Base-by-base conservation (phyloP, 2,888 invertebrate species). In the Cerceris rybyensis region DNA sequence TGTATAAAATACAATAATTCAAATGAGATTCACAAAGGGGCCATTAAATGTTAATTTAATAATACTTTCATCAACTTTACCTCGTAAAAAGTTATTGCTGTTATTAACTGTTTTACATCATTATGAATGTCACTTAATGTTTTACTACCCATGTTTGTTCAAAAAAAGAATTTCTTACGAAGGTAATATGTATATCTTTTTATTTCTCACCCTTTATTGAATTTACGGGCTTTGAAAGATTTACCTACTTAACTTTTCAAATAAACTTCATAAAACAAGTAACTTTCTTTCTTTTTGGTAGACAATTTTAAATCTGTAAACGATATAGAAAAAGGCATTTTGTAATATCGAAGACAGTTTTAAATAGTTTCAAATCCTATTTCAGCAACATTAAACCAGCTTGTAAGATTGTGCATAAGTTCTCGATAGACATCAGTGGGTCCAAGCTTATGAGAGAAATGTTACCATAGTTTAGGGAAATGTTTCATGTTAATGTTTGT, bases 81-180 rank as follows among this genome's bases (percentile, higher is more conserved):
- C 87, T 92, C 87, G 60, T 90, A 92, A 52, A 87, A 90, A 60
- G 90, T 91, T 60, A 92, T 84, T 7, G 88, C 79, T 11, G 86
- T 90, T 70, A 92, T 90, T 67, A 92, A 84, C 13, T 90, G 83
- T 78, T 91, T 92, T 7, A 92, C 70, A 72, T 92, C 92, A 66
- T 87, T 89, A 17, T 88, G 88, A 79, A 92, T 91, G 65, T 92
- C 91, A 41, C 80, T 86, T 41, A 91, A 77, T 54, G 86, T 87
- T 75, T 87, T 88, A 5, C 92, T 90, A 43, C 90, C 95, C 96
- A 42, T 93, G 94, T 61, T 88, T 96, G 60, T 95, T 95, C 83
- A 93, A 93, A 80, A 93, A 28, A 28, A 4, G 4, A 4, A 28
- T 28, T 28, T 28, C 28, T 28, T 28, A 28, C 28, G 28, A 28